Evolutionary conservation across 2,888 invertebrate species (phyloP).

Genomic region (Hemistola chrysoprasaria): DNA sequence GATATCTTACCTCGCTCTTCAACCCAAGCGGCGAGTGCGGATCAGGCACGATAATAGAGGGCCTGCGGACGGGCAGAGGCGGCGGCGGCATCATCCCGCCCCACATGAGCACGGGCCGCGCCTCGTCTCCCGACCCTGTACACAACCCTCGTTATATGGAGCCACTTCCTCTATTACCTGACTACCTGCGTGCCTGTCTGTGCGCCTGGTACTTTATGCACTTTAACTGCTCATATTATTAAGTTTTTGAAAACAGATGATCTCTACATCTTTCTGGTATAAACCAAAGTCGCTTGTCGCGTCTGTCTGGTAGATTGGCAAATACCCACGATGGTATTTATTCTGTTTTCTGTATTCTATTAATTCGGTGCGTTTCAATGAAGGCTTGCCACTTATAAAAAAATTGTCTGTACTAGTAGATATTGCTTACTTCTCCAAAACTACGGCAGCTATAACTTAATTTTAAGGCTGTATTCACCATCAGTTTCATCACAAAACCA

Average conservation of each 20-base stretch:
- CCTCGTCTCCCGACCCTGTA: constrained; percentile 50
- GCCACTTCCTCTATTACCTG: constrained; percentile 12
- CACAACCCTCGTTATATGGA: constrained; percentile 13
- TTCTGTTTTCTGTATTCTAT: too few relatives aligned
- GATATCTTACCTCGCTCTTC: constrained; percentile 80
- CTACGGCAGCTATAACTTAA: too few relatives aligned
- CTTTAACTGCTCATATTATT: constrained; percentile 11
- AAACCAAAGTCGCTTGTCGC: too few relatives aligned
- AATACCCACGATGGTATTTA: too few relatives aligned
- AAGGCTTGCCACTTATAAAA: too few relatives aligned
- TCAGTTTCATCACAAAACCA: too few relatives aligned
- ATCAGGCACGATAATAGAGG: constrained; percentile 83
- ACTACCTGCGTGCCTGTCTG: constrained; percentile 27
- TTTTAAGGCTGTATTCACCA: too few relatives aligned
- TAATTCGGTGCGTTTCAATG: too few relatives aligned
- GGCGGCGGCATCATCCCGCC: constrained; percentile 75
- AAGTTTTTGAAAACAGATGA: neutral
- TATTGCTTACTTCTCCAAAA: too few relatives aligned
- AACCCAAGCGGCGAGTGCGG: constrained; percentile 80
- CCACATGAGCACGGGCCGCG: constrained; percentile 60
- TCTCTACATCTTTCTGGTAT: too few relatives aligned
- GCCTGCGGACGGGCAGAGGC: constrained; percentile 85
- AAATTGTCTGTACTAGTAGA: too few relatives aligned
- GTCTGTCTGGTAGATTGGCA: too few relatives aligned
- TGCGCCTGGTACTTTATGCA: constrained; percentile 13